A percentile compares a stretch with the other conserved stretches of the same genome.
Evolutionary conservation across 2,797 vertebrate species (phyloP).

Genomic region (Acestrorhynchus altus): DNA sequence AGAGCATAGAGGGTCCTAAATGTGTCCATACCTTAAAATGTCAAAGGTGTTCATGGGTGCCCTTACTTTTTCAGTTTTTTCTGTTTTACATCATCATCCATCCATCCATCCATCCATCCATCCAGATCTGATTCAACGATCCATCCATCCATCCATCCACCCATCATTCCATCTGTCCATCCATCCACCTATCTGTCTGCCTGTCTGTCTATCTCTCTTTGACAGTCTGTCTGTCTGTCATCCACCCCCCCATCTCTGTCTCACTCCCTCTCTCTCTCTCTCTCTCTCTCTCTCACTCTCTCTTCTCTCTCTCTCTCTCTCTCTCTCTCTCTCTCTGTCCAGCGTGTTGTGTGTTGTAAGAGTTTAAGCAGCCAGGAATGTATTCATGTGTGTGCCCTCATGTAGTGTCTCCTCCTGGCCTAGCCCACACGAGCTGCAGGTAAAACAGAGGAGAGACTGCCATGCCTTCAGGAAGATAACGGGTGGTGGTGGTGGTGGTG

Average conservation of each 20-base stretch:
- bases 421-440: background rate
- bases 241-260: background rate
- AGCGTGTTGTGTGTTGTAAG: too few relatives aligned
- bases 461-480: conserved; percentile 9
- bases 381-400: background rate
- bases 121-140: background rate
- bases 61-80: too few relatives aligned
- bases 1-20: too few relatives aligned
- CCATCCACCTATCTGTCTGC: too few relatives aligned
- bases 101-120: background rate
- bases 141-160: background rate
- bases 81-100: background rate
- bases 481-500: too few relatives aligned
- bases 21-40: too few relatives aligned
- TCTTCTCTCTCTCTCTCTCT: background rate
- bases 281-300: background rate
- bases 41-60: too few relatives aligned
- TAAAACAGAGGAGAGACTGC: background rate
- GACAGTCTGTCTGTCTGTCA: too few relatives aligned
- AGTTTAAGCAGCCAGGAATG: too few relatives aligned
- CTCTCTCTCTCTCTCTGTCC: background rate
- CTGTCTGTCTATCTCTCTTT: too few relatives aligned
- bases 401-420: background rate
- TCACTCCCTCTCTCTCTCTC: background rate
- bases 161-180: too few relatives aligned